phyloP scores from a whole-genome alignment of 23 tunicate species.

The Aplidium turbinatum region DNA sequence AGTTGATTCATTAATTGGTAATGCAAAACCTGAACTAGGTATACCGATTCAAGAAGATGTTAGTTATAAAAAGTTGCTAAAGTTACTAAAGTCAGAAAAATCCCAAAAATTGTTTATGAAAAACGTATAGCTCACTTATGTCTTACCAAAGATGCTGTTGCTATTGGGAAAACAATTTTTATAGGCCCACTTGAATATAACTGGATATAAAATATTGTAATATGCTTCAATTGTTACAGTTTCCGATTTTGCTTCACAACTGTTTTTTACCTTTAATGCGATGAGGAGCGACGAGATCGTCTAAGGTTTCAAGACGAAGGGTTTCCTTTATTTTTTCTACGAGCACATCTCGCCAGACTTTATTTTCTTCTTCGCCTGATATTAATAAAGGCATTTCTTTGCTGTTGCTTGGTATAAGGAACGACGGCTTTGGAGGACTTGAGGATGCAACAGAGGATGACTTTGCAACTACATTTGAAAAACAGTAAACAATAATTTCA shows the following conservation, averaged over 20 bases:
- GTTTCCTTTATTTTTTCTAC: constrained; percentile 23
- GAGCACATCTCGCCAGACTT: constrained; percentile 43
- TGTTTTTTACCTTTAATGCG: constrained; percentile 34
- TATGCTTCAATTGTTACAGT: background rate
- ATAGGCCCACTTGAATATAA: background rate
- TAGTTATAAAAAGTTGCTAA: no score
- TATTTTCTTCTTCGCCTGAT: constrained; percentile 30
- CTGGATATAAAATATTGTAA: background rate
- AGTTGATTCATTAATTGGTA: no score
- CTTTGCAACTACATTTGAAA: no score
- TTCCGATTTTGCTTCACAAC: background rate
- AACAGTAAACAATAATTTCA: no score
- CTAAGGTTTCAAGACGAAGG: constrained; percentile 40
- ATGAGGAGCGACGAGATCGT: constrained; percentile 28
- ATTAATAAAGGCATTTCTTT: constrained; percentile 32
- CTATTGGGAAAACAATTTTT: no score
- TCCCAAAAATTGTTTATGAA: no score
- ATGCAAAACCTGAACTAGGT: no score
- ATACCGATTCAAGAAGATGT: no score
- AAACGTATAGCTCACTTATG: no score
- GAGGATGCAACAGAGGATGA: no score
- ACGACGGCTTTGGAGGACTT: constrained; percentile 43
- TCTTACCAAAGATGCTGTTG: no score
- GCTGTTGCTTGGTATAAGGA: constrained; percentile 48
- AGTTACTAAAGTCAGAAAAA: no score